Conservation (phyloP, 2,888 invertebrate genomes). For the Mythimna loreyi region DNA sequence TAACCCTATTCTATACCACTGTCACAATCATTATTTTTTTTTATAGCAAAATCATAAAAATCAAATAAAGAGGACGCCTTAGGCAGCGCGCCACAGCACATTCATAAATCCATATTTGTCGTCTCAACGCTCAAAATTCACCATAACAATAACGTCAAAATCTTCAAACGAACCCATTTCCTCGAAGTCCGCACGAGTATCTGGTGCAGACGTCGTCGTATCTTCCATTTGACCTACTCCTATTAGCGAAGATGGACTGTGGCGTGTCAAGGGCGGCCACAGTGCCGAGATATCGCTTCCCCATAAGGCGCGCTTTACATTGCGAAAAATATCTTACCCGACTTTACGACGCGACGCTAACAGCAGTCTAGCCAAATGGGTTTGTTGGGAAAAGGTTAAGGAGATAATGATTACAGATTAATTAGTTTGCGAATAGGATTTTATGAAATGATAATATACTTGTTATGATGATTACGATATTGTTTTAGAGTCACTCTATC, state of each 20-base stretch:
- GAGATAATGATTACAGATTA: too few species aligned
- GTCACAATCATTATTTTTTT: neutral
- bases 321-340: neutral
- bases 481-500: too few species aligned
- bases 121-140: neutral
- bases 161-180: conserved; percentile 26
- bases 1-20: neutral
- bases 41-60: neutral
- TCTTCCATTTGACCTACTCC: conserved; percentile 59
- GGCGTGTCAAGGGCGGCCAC: conserved; percentile 49
- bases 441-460: too few species aligned
- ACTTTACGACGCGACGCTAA: too few species aligned
- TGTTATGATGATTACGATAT: too few species aligned
- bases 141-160: conserved; percentile 1
- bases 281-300: conserved; percentile 10
- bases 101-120: neutral
- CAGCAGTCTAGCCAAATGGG: too few species aligned
- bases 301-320: neutral
- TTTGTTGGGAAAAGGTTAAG: too few species aligned
- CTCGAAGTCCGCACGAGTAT: conserved; percentile 21
- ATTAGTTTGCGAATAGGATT: too few species aligned
- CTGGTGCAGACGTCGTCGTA: conserved; percentile 36
- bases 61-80: neutral
- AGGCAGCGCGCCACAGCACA: neutral
- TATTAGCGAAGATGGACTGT: conserved; percentile 35